Percentiles rank a stretch among this genome's conserved stretches.
Evolutionary conservation across 2,888 invertebrate species (phyloP).

Genomic region (Caenorhabditis sp.): DNA sequence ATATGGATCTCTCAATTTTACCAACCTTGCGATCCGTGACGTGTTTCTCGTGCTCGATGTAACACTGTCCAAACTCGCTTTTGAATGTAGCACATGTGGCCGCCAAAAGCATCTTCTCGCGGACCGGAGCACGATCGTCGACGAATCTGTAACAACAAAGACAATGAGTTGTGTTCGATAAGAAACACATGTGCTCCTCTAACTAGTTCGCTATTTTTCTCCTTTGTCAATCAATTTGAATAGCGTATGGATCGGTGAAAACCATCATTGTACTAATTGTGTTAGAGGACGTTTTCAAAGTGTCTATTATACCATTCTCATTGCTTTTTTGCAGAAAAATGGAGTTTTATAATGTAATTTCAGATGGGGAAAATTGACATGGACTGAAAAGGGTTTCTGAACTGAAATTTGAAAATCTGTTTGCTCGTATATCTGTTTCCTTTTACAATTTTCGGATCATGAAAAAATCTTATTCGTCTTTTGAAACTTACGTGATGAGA

Average conservation of each 20-base stretch:
- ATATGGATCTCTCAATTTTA: constrained; percentile 9
- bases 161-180: background rate
- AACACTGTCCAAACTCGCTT: constrained; percentile 94
- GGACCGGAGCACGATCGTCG: constrained; percentile 92
- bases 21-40: constrained; percentile 86
- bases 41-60: constrained; percentile 95
- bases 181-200: constrained; percentile 33
- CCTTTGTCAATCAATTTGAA: background rate
- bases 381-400: no score
- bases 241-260: background rate
- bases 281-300: background rate
- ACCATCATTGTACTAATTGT: background rate
- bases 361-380: no score
- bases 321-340: no score
- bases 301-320: no score
- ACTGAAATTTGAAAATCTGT: no score
- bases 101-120: constrained; percentile 97
- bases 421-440: no score
- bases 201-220: background rate
- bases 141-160: constrained; percentile 89
- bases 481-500: constrained; percentile 78
- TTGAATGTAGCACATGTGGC: constrained; percentile 98
- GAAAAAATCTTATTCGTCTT: no score
- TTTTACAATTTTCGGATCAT: no score
- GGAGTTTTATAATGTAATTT: no score